Percentiles rank a stretch among this genome's conserved stretches.
Evolutionary conservation across 2,797 vertebrate genomes (phyloP).

Genomic region (Darevskia mixta): DNA sequence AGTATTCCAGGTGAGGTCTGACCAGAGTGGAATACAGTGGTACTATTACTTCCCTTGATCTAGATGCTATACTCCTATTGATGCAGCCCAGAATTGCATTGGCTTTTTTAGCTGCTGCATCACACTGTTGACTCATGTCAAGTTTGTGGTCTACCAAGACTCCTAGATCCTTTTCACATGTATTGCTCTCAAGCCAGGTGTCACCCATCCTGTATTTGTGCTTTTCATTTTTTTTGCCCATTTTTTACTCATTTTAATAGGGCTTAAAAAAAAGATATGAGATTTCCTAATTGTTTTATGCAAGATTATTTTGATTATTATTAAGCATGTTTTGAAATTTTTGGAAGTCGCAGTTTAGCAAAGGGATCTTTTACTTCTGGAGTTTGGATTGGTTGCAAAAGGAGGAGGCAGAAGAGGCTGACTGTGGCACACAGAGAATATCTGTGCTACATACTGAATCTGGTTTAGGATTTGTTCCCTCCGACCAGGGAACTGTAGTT

Average conservation of each 20-base stretch:
- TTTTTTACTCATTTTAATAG: neutral
- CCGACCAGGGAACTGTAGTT: neutral
- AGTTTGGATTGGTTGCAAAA: neutral
- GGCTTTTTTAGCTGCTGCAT: too few species aligned
- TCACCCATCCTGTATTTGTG: too few species aligned
- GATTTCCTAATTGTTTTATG: neutral
- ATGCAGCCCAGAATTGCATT: too few species aligned
- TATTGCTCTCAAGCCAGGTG: too few species aligned
- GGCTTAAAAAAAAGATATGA: neutral
- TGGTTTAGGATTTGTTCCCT: neutral
- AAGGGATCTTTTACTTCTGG: neutral
- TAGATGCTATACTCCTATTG: too few species aligned
- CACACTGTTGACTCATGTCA: too few species aligned
- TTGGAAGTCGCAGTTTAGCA: neutral
- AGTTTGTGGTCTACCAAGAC: too few species aligned
- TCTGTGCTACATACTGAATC: neutral
- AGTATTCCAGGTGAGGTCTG: too few species aligned
- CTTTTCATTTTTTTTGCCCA: too few species aligned
- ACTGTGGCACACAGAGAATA: neutral
- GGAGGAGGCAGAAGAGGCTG: neutral
- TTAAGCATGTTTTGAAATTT: neutral
- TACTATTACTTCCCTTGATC: too few species aligned
- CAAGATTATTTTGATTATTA: neutral
- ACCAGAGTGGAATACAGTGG: too few species aligned
- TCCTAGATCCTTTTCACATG: too few species aligned